Evolutionary conservation across 2,888 invertebrate species (phyloP).

Genomic region (Synergus itoensis): DNA sequence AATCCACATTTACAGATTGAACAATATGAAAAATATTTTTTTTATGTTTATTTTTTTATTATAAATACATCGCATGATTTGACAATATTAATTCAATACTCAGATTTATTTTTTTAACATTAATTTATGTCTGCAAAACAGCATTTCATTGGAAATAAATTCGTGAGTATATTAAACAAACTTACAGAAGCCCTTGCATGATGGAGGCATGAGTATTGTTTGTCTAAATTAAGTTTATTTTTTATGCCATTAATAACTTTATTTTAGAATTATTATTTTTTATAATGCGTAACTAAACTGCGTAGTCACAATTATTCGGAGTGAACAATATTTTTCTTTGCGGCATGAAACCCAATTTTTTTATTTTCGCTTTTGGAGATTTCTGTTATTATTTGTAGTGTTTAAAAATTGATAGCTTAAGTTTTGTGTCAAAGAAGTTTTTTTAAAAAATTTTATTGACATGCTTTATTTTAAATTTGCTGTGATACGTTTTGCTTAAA

Average conservation of each 20-base stretch:
- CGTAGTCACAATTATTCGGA: not conserved
- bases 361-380: not conserved
- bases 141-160: conserved; percentile 78
- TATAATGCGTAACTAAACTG: not conserved
- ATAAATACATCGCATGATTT: conserved; percentile 42
- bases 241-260: not conserved
- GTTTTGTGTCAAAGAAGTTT: not conserved
- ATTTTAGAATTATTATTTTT: not conserved
- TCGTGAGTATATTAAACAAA: conserved; percentile 73
- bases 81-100: conserved; percentile 43
- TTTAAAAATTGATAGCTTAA: not conserved
- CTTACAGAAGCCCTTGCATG: conserved; percentile 65
- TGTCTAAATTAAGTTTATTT: conserved; percentile 19
- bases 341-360: not conserved
- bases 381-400: not conserved
- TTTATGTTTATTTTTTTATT: conserved; percentile 7
- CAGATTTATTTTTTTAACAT: conserved; percentile 22
- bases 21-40: conserved; percentile 27
- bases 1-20: not conserved
- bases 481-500: not conserved
- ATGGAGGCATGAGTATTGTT: conserved; percentile 63
- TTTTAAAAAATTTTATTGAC: not conserved
- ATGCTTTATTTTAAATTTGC: not conserved
- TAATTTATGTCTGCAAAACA: conserved; percentile 70
- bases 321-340: conserved; percentile 1